These are phyloP conservation scores for Acrossocheilus wenchowensis DNA, from an alignment of 2,797 vertebrate genomes.

Conservation along the genomic window DNA sequence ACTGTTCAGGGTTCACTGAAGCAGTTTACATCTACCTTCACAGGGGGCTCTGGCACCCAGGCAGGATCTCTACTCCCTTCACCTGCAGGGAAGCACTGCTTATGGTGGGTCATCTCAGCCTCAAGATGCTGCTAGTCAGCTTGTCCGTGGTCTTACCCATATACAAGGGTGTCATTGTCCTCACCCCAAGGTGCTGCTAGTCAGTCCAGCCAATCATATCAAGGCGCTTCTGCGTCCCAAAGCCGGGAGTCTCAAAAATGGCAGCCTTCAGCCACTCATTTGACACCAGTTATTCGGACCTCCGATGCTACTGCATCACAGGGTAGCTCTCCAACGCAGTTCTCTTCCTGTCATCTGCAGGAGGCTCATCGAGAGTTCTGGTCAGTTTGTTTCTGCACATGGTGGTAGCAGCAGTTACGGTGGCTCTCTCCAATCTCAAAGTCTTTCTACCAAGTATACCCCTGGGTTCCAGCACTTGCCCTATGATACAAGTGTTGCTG, in stretches of 20 bases:
- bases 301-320: rapidly evolving
- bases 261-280: neutral
- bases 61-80: neutral
- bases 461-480: neutral
- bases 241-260: neutral
- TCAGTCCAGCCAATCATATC: neutral
- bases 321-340: neutral
- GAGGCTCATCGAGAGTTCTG: neutral
- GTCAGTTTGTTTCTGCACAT: neutral
- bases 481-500: neutral
- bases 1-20: too few species aligned
- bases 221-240: neutral
- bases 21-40: too few species aligned
- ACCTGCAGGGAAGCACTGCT: neutral
- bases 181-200: neutral
- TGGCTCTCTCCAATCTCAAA: neutral
- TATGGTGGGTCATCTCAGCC: neutral
- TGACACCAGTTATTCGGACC: too few species aligned
- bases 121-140: neutral
- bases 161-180: neutral
- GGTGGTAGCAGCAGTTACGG: neutral
- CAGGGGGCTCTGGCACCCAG: too few species aligned
- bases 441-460: neutral
- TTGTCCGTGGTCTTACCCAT: neutral
- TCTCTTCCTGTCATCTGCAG: neutral